Base-by-base conservation (phyloP, 1,140 invertebrate genomes). In the Macrobrachium rosenbergii region DNA sequence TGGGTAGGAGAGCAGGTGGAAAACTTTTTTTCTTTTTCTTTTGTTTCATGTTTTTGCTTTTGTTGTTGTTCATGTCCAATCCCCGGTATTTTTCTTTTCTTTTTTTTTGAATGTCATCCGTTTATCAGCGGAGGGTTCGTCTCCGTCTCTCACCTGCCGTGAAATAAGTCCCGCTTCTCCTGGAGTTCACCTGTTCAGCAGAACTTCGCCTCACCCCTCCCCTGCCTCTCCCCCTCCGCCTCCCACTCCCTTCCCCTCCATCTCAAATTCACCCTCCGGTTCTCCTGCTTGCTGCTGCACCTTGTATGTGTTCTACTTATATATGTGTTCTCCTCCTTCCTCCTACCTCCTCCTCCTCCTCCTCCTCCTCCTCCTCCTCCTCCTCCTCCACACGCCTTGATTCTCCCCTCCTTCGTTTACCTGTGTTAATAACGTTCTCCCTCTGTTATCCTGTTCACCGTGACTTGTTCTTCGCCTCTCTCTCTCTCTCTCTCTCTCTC, bases 401-500 rank as follows among this genome's bases (percentile, higher is more conserved):
- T 37, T 69, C 67, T 69, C 67, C n/a, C 67, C 37, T 37, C 37
- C 67, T 21, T 37, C 52, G 52, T 52, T 52, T 52, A 52, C 52
- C 52, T 52, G 52, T 52, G 52, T 52, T 52, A 52, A 52, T 52
- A 52, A 52, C 52, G 52, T 52, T 52, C 52, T 2, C 52, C 52
- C 52, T 52, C 52, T 37, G 52, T 52, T 52, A 52, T 52, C 52
- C 52, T 52, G 52, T 58, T 58, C 75, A 45, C 6, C 75, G 75
- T 17, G 14, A 37, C 23, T 28, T 19, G 37, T 37, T 73, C 23
- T 59, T 19, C 11, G 43, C 60, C 78, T 23, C 78, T 28, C 78
- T 23, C 77, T 63, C 77, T 23, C 77, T 64, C 78, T 64, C 78
- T 63, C 60, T 80, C 60, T 80, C 60, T 63, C n/a, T n/a, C n/a